Base-by-base conservation (phyloP, 1,140 invertebrate genomes). In the Cydia strobilella region DNA sequence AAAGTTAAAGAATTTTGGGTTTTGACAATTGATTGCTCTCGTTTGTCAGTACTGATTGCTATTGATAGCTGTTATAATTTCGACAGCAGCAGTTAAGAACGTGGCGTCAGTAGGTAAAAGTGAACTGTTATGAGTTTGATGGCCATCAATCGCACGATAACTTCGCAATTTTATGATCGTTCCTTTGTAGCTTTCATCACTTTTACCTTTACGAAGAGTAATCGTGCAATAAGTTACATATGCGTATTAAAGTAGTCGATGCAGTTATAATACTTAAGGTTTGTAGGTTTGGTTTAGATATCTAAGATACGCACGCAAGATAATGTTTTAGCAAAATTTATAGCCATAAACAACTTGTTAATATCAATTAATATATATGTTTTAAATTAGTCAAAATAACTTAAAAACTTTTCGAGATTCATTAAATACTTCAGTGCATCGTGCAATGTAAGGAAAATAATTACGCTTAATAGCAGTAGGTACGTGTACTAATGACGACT, bases 151-250 rank as follows among this genome's bases (percentile, higher is more conserved):
- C 54, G 20, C 54, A 23, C 54, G 18, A 59, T 20, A 59, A 59
- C 18, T 51, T 9, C 54, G 51, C 20, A 23, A 59, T 12, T 59
- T 45, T 45, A 45, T 15, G 2, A 59, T 23, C 54, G 54, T 59
- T 51, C 4, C 48, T 51, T 59, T 59, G 20, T 59, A 59, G 20
- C 54, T 59, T 59, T 59, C 54, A 23, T 59, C 54, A 23, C 54
- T 59, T 59, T 59, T 59, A 59, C 54, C 54, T 59, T 59, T 59
- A 59, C 54, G 54, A 59, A 3, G 10, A 23, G 54, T 23, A 59
- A 59, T 59, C 54, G 54, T 2, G 18, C 54, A 23, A 59, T 23
- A 20, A 10, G 20, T 23, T 59, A 59, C 20, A 59, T 23, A 59
- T 51, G 20, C 20, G 9, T 59, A 59, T 59, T 7, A 59, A 20